Percentiles rank a stretch among this genome's conserved stretches.
These are phyloP conservation scores for Apotomis betuletana DNA, from an alignment of 2,888 invertebrate species.

Conservation along the genomic window DNA sequence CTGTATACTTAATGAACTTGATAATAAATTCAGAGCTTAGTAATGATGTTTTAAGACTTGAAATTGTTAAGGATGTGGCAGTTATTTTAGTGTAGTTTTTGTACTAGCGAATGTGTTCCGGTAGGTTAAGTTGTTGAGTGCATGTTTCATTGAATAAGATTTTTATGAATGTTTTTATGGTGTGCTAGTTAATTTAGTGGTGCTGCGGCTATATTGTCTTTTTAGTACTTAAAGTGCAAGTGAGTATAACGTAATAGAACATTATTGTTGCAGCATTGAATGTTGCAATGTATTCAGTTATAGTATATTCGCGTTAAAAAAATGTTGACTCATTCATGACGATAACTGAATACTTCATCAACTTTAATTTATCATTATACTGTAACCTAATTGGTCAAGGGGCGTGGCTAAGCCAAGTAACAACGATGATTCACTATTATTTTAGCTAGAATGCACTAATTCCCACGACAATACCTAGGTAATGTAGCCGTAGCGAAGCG, in stretches of 20 bases:
- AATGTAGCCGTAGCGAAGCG: constrained; percentile 7
- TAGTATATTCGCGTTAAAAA: background rate
- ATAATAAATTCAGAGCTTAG: constrained; percentile 73
- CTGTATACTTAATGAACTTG: constrained; percentile 55
- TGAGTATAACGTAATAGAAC: background rate
- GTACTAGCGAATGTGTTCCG: constrained; percentile 67
- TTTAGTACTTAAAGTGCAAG: background rate
- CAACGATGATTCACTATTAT: no score
- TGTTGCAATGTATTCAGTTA: background rate
- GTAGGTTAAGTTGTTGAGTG: constrained; percentile 55
- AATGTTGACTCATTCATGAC: no score
- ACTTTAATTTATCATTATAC: no score
- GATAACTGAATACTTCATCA: no score
- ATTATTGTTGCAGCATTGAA: background rate
- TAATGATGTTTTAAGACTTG: constrained; percentile 50
- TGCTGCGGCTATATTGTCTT: constrained; percentile 18
- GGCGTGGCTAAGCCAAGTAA: no score
- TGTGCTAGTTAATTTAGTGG: constrained; percentile 17
- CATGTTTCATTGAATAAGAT: constrained; percentile 37
- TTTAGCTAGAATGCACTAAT: no score
- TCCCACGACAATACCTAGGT: constrained; percentile 13
- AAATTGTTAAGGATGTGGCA: constrained; percentile 45
- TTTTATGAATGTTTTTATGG: constrained; percentile 36
- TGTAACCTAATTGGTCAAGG: no score
- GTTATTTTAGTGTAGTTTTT: constrained; percentile 48